A percentile compares a stretch with the other conserved stretches of the same genome.
Evolutionary conservation across 2,113 vertebrate species (phyloP).

Genomic region (Rhegmatorhina hoffmannsi): DNA sequence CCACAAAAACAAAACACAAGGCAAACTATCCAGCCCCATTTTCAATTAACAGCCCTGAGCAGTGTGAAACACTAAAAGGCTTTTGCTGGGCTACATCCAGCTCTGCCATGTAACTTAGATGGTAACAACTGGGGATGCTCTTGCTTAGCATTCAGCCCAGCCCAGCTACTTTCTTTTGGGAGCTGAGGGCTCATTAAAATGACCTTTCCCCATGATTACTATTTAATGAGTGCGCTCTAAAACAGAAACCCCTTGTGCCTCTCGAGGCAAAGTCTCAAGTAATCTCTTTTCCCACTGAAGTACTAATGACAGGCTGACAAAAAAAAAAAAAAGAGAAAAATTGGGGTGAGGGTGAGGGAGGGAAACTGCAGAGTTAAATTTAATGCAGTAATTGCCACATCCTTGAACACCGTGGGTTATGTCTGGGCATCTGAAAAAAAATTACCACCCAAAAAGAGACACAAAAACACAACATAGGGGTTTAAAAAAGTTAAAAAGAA

Average conservation of each 20-base stretch:
- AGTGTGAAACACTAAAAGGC: constrained; percentile 20
- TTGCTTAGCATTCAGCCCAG: constrained; percentile 59
- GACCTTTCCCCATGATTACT: constrained; percentile 64
- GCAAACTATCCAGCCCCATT: not conserved
- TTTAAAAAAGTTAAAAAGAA: not conserved
- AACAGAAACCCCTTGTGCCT: constrained; percentile 61
- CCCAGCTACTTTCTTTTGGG: constrained; percentile 22
- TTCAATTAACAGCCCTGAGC: constrained; percentile 24
- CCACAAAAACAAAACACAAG: not conserved
- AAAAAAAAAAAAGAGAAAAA: constrained; percentile 40
- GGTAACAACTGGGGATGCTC: constrained; percentile 44
- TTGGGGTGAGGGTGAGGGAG: not conserved
- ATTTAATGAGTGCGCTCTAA: constrained; percentile 65
- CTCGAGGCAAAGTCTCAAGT: constrained; percentile 56
- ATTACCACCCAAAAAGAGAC: not conserved
- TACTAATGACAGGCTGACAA: constrained; percentile 37
- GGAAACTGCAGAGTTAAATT: constrained; percentile 13
- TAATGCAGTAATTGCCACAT: constrained; percentile 35
- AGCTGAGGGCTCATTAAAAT: constrained; percentile 63
- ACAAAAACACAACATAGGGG: rapidly evolving
- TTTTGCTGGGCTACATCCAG: constrained; percentile 28
- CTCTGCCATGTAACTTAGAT: not conserved
- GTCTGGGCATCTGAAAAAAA: not conserved
- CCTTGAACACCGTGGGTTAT: not conserved
- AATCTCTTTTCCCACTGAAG: constrained; percentile 36